Percentiles rank a stretch among this genome's conserved stretches.
Evolutionary conservation across 1,140 invertebrate species (phyloP).

Genomic region (Diplogasteroides magnus): DNA sequence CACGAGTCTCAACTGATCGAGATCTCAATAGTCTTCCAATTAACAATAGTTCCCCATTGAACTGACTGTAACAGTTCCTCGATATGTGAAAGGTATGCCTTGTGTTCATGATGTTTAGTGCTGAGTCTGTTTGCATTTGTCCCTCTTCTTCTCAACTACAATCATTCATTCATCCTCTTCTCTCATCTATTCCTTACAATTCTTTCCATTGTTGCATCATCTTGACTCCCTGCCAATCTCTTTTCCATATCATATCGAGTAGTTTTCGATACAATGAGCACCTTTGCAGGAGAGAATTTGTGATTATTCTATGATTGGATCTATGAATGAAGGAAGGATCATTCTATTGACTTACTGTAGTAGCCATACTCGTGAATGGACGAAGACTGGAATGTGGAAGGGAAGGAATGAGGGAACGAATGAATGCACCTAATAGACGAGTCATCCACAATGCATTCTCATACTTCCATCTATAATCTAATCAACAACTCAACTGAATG

Average conservation of each 20-base stretch:
- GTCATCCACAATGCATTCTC: too few species aligned
- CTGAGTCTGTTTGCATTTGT: slow-evolving; percentile 29
- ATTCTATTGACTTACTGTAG: too few species aligned
- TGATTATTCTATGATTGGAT: too few species aligned
- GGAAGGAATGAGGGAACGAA: too few species aligned
- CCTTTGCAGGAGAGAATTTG: not conserved
- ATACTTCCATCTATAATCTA: too few species aligned
- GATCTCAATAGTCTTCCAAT: slow-evolving; percentile 12
- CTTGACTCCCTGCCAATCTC: slow-evolving; percentile 3
- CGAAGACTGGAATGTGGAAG: too few species aligned
- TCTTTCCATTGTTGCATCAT: slow-evolving; percentile 6
- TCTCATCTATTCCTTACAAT: slow-evolving; percentile 5
- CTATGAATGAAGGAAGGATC: too few species aligned
- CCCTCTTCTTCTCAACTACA: slow-evolving; percentile 32
- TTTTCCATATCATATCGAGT: slow-evolving; percentile 28
- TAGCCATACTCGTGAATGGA: too few species aligned
- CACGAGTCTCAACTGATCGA: slow-evolving; percentile 32
- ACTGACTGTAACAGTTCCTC: slow-evolving; percentile 28
- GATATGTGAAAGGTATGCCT: slow-evolving; percentile 21
- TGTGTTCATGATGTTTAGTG: slow-evolving; percentile 30
- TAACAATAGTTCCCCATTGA: not conserved
- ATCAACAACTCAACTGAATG: too few species aligned
- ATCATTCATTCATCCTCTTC: not conserved
- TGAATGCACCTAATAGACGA: too few species aligned
- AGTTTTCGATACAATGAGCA: not conserved